Percentiles rank a stretch among this genome's conserved stretches.
These are phyloP conservation scores for Athalia cordata DNA, from an alignment of 2,888 invertebrate species.

Conservation along the genomic window DNA sequence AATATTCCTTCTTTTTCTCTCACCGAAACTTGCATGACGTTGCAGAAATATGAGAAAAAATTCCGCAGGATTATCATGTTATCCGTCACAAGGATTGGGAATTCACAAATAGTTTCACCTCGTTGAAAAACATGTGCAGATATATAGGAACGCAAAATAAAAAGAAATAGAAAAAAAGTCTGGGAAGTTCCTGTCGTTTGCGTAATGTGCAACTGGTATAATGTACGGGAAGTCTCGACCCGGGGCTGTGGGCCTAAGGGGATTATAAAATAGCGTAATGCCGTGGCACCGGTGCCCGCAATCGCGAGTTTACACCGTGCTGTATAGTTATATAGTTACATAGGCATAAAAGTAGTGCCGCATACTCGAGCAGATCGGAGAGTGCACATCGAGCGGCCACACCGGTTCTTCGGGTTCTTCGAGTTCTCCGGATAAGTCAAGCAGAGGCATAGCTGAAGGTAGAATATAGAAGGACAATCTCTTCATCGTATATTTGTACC, in stretches of 20 bases:
- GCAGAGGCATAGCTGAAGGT: not conserved
- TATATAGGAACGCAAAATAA: not conserved
- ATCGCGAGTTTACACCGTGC: slow-evolving; percentile 11
- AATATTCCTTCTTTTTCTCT: no score
- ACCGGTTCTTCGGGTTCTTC: slow-evolving; percentile 36
- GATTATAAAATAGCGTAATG: slow-evolving; percentile 4
- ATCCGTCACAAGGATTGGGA: no score
- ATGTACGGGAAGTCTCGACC: slow-evolving; percentile 23
- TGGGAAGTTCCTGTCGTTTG: slow-evolving; percentile 26
- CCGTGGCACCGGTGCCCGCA: slow-evolving; percentile 17
- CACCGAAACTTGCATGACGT: no score
- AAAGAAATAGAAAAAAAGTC: not conserved
- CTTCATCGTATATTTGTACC: no score
- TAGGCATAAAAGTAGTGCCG: not conserved
- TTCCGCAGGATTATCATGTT: no score
- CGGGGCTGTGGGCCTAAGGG: slow-evolving; percentile 13
- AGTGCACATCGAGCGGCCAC: slow-evolving; percentile 19
- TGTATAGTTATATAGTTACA: not conserved
- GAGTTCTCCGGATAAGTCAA: slow-evolving; percentile 31
- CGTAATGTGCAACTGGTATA: slow-evolving; percentile 2
- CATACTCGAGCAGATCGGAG: not conserved
- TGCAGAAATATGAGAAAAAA: no score
- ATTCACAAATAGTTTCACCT: no score
- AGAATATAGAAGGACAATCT: no score
- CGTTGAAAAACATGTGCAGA: not conserved